Base-by-base conservation (phyloP, 2,888 invertebrate genomes). In the Trachelus tabidus region DNA sequence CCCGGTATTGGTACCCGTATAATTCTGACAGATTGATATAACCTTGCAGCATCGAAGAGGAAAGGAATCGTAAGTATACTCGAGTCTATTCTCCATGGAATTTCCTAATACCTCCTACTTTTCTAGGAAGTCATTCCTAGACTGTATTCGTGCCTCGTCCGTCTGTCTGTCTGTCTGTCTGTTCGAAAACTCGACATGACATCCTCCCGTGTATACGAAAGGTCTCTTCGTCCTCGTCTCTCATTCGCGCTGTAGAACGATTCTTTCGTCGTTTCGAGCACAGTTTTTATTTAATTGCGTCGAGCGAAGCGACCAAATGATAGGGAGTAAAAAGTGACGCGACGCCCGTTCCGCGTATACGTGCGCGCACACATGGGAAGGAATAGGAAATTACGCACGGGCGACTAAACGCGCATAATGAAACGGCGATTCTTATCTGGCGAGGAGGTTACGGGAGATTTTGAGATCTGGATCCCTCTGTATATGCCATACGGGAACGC, bases 321-420 rank as follows among this genome's bases (percentile, higher is more conserved):
- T 11, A 69, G 56, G 35, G 71, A 56, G n/a, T 71, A 75, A 75
- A 69, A 80, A 78, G 76, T 80, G 77, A 80, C 75, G 80, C 73
- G 73, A 73, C 73, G 75, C 73, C 69, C 69, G 79, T 74, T 33
- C 68, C 75, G 73, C 76, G 77, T 77, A 40, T 73, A 77, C 79
- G 79, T 73, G 77, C 80, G 74, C 79, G 23, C 23, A 23, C 9
- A 56, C 23, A 56, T 9, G 23, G 56, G 77, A 79, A 77, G 82
- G 80, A 85, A 84, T 80, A 79, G 80, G 82, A 81, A 84, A 85
- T 87, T 85, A 87, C 80, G 79, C 79, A 82, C 83, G 83, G 81
- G 78, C 83, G 84, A 83, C 77, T 82, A 82, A 85, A 82, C 85
- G 81, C 75, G 81, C 79, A 85, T 82, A 84, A 86, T 85, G 84